These are phyloP conservation scores for Drosophila watanabei DNA, from an alignment of 1,140 invertebrate species.

Conservation along the genomic window DNA sequence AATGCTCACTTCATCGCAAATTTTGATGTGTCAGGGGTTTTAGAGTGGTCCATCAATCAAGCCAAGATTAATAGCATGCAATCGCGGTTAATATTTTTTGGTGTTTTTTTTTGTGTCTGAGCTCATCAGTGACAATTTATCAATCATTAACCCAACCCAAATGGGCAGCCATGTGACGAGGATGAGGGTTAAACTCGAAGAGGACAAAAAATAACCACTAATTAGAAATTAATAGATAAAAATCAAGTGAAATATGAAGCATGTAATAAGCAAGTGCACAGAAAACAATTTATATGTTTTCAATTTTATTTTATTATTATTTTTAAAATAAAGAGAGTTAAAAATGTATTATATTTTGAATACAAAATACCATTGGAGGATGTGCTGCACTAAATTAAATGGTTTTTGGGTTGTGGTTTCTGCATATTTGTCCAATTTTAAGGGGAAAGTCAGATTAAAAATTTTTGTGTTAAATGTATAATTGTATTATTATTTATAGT, in stretches of 20 bases:
- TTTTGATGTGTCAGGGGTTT: conserved; percentile 28
- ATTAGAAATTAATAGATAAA: conserved; percentile 74
- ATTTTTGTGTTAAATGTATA: too few species aligned
- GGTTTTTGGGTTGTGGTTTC: too few species aligned
- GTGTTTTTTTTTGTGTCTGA: conserved; percentile 10
- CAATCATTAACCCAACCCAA: conserved; percentile 55
- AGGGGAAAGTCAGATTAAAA: too few species aligned
- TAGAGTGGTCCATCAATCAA: conserved; percentile 44
- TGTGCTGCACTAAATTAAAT: too few species aligned
- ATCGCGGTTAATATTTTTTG: conserved; percentile 26
- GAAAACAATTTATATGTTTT: background rate
- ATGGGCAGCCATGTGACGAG: conserved; percentile 39
- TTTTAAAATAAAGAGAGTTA: background rate
- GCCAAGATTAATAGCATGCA: conserved; percentile 49
- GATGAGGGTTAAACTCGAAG: conserved; percentile 21
- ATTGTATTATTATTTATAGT: background rate
- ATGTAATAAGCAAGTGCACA: background rate
- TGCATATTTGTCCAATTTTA: too few species aligned
- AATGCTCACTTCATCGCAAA: background rate
- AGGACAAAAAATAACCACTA: conserved; percentile 36
- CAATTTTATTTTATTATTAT: background rate
- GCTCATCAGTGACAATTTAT: conserved; percentile 48
- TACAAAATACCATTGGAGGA: too few species aligned
- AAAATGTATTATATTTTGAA: background rate
- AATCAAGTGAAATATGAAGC: conserved; percentile 40